These are phyloP conservation scores for Numida meleagris DNA, from an alignment of 2,113 vertebrate species.

Conservation along the genomic window DNA sequence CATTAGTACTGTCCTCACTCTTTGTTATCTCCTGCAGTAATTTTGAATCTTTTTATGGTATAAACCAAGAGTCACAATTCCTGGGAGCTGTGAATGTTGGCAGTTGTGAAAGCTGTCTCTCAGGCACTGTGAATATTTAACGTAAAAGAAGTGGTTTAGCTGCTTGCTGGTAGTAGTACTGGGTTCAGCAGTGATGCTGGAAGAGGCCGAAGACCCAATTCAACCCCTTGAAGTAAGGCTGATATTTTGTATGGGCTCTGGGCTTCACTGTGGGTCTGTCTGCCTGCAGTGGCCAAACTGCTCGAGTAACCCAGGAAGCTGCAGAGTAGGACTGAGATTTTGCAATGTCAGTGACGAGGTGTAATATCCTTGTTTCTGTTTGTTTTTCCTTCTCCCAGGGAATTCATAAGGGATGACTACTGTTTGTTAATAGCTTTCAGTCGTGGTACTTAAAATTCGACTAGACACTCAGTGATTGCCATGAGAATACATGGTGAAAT, in stretches of 20 bases:
- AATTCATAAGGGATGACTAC: neutral
- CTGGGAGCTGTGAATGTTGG: neutral
- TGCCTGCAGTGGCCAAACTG: neutral
- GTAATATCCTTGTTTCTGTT: neutral
- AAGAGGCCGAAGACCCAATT: neutral
- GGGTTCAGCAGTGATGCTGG: neutral
- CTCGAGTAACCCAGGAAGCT: neutral
- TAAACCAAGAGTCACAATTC: neutral
- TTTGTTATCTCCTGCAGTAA: neutral
- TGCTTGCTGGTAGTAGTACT: neutral
- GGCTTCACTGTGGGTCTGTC: neutral
- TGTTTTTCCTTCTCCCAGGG: neutral
- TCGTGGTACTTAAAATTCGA: neutral
- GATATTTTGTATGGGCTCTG: neutral
- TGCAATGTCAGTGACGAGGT: accelerated
- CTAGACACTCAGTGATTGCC: neutral
- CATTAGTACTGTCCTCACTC: neutral
- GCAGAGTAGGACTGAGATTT: neutral
- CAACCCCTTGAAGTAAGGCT: neutral
- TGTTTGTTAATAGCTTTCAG: conserved; percentile 33
- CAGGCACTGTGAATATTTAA: neutral
- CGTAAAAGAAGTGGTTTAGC: neutral
- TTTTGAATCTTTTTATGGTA: neutral
- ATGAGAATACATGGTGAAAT: neutral
- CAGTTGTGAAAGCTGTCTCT: neutral